Base-by-base conservation (phyloP, 2,888 invertebrate genomes). In the Gortyna flavago region DNA sequence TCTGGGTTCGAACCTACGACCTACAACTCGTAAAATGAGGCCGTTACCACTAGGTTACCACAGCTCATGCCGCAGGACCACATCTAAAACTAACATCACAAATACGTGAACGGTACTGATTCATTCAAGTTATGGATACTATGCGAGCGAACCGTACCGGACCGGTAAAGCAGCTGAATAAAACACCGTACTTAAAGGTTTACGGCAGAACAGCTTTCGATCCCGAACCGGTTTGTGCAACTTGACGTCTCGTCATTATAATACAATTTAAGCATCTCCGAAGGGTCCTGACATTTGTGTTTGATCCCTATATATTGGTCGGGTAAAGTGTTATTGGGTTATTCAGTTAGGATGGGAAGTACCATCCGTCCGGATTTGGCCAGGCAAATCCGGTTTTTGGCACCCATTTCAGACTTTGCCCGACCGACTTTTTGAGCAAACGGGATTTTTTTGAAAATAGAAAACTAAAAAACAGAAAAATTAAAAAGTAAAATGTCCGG, bases 191-290 rank as follows among this genome's bases (percentile, higher is more conserved):
- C 11, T 18, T 18, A 54, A 61, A 76, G 73, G 73, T 66, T 72
- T 74, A 76, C 65, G 51, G 71, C 38, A 74, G 18, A 66, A 85
- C 84, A 59, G 73, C 87, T 85, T 85, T 85, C 84, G 71, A 72
- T 54, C 21, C 21, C 0, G 59, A 85, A 87, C 84, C 76, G 87
- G 84, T 87, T 67, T 25, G 18, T 71, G 57, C 57, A 80, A 74
- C 54, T 57, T 68, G 25, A 65, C 32, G 18, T 59, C 25, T 38
- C 5, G 29, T 44, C 25, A 73, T 65, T 75, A 72, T 64, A 61
- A 51, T 25, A n/a, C 18, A 59, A 61, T 38, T 67, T 25, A 51
- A 51, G 4, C 54, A 9, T 48, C 48, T 48, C 9, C 25, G 25
- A 54, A 25, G 54, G 25, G 25, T 54, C 54, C 9, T 54, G 25